A percentile compares a stretch with the other conserved stretches of the same genome.
These are phyloP conservation scores for Dryobates pubescens DNA, from an alignment of 2,797 vertebrate species.

Conservation along the genomic window DNA sequence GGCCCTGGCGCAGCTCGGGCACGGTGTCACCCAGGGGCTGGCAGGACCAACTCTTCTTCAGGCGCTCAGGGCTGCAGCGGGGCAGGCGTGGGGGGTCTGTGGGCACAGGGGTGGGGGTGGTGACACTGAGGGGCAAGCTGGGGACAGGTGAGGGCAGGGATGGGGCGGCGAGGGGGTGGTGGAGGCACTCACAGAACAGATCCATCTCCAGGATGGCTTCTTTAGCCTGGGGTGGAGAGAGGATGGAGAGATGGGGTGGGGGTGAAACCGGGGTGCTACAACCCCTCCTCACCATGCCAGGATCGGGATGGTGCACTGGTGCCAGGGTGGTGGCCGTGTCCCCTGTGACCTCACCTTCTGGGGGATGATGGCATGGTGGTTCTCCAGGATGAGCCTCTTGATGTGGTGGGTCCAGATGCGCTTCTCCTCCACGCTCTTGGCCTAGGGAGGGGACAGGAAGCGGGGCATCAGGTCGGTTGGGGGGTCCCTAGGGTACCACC, in stretches of 20 bases:
- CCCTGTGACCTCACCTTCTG: constrained; percentile 81
- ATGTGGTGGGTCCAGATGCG: constrained; percentile 94
- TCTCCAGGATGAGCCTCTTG: constrained; percentile 96
- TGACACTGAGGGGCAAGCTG: fast-evolving
- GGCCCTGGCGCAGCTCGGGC: constrained; percentile 70
- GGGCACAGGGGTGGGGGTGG: neutral
- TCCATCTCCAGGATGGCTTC: constrained; percentile 94
- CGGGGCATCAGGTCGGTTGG: too few relatives aligned
- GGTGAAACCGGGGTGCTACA: neutral
- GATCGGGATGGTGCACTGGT: fast-evolving
- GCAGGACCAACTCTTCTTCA: constrained; percentile 86
- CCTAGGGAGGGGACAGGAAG: constrained; percentile 73
- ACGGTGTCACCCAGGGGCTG: constrained; percentile 75
- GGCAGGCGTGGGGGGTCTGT: constrained; percentile 85
- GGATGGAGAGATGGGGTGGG: neutral
- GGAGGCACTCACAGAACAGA: constrained; percentile 86
- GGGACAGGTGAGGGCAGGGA: neutral
- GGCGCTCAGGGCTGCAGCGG: constrained; percentile 88
- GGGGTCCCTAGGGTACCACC: too few relatives aligned
- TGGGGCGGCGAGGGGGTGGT: fast-evolving
- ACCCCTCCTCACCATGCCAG: fast-evolving
- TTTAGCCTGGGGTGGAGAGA: constrained; percentile 82
- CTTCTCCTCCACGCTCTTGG: constrained; percentile 92
- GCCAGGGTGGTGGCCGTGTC: neutral
- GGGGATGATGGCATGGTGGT: constrained; percentile 92